These are phyloP conservation scores for Platypus cylindrus DNA, from an alignment of 2,888 invertebrate species.

Conservation along the genomic window DNA sequence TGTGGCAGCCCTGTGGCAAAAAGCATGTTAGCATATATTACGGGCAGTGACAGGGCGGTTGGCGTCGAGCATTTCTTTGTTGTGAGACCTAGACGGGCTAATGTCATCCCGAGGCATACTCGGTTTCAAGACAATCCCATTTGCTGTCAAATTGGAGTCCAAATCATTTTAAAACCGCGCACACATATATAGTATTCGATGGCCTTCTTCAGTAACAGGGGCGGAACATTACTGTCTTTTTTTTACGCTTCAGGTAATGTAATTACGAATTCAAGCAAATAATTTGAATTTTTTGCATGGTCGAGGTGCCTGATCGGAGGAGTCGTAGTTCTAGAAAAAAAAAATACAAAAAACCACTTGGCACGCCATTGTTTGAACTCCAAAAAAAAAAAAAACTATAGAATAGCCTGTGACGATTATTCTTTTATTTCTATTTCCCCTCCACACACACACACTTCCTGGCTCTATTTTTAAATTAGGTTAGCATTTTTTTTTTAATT, in stretches of 20 bases:
- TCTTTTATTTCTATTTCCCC: slow-evolving; percentile 12
- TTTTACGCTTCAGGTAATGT: not conserved
- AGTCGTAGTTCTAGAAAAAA: not conserved
- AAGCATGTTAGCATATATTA: slow-evolving; percentile 37
- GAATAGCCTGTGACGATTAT: slow-evolving; percentile 10
- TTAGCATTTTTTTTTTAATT: slow-evolving; percentile 14
- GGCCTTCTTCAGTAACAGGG: slow-evolving; percentile 16
- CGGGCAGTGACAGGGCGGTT: slow-evolving; percentile 35
- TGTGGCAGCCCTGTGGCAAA: slow-evolving; percentile 30
- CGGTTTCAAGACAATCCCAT: slow-evolving; percentile 36
- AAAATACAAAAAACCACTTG: not conserved
- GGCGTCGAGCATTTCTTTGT: slow-evolving; percentile 32
- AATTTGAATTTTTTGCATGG: too few species aligned
- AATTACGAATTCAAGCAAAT: not conserved
- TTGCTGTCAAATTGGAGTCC: slow-evolving; percentile 34
- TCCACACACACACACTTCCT: slow-evolving; percentile 4
- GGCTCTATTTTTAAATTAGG: slow-evolving; percentile 14
- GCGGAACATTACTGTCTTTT: slow-evolving; percentile 22
- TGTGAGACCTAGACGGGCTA: slow-evolving; percentile 34
- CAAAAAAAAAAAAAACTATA: too few species aligned
- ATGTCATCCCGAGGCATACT: slow-evolving; percentile 35
- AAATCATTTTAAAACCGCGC: slow-evolving; percentile 31
- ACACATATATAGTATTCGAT: slow-evolving; percentile 17
- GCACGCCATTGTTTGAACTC: slow-evolving; percentile 11
- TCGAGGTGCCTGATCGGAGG: too few species aligned